phyloP scores from a whole-genome alignment of 23 tunicate species.

The Ciona savignyi region DNA sequence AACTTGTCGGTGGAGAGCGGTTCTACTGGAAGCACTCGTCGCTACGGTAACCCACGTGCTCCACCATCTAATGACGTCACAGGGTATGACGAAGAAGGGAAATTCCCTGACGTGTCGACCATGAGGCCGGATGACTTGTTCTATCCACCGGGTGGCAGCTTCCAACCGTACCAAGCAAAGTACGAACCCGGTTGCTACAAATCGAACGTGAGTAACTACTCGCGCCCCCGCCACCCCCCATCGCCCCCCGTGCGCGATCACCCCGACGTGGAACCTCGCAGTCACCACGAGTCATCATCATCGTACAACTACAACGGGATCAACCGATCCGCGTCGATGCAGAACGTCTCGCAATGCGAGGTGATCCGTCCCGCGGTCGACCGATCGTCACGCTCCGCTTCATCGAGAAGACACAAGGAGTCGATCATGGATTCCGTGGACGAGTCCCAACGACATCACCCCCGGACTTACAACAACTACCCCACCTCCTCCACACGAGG shows the following conservation, averaged over 20 bases:
- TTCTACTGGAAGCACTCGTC: conserved; percentile 39
- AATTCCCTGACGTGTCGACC: conserved; percentile 39
- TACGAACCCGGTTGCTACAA: conserved; percentile 77
- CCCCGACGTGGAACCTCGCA: neutral
- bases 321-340: conserved; percentile 42
- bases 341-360: conserved; percentile 37
- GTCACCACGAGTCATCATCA: neutral
- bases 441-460: neutral
- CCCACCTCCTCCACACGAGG: neutral
- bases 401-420: conserved; percentile 3
- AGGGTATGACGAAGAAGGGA: conserved; percentile 23
- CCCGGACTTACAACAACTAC: conserved; percentile 5
- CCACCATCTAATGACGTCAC: conserved; percentile 17
- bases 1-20: conserved; percentile 31
- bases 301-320: neutral
- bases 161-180: conserved; percentile 59
- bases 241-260: conserved; percentile 52
- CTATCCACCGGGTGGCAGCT: conserved; percentile 65
- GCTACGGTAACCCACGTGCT: neutral
- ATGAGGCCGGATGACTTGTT: conserved; percentile 50
- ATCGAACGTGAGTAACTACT: conserved; percentile 37
- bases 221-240: conserved; percentile 34
- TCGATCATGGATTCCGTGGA: neutral
- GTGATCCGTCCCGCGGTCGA: neutral
- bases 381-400: conserved; percentile 12